Base-by-base conservation (phyloP, 2,888 invertebrate genomes). In the Thecophora atra region DNA sequence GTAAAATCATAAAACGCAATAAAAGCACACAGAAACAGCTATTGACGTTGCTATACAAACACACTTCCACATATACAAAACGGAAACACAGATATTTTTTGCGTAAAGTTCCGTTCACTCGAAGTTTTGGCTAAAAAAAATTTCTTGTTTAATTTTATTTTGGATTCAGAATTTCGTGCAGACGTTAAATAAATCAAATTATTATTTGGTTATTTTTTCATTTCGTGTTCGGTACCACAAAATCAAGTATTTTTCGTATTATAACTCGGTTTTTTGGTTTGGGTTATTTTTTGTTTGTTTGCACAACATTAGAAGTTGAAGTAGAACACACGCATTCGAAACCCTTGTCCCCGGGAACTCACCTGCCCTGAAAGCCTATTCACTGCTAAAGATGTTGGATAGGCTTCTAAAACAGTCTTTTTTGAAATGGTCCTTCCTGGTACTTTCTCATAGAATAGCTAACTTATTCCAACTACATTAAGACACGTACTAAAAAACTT, bases 401-500 rank as follows among this genome's bases (percentile, higher is more conserved):
- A 58, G 28, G 17, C 13, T 24, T 28, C 58, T 19, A 21, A 19
- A 11, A 21, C 5, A 37, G 62, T 21, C 7, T n/a, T 37, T n/a
- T 5, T 19, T n/a, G 13, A 68, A 44, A 15, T 47, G 69, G 70
- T 28, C 54, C 56, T 17, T 63, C 21, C 51, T 63, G 70, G 63
- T 63, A 37, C 63, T 63, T 62, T 30, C n/a, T n/a, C n/a, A 47
- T 52, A 52, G 52, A 51, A 63, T 70, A 70, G 70, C 70, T 70
- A 70, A 70, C 52, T 51, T 63, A 44, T 68, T 63, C 17, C 68
- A 68, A 65, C 58, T 69, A 72, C 19, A 64, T 70, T 62, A 65
- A 74, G 72, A 58, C 21, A 69, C 74, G 77, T 75, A 78, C 75
- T 77, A 76, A 76, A 76, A 71, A 2, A 58, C 5, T 37, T 62